Base-by-base conservation (phyloP, 1,140 invertebrate genomes). In the Papilio xuthus region DNA sequence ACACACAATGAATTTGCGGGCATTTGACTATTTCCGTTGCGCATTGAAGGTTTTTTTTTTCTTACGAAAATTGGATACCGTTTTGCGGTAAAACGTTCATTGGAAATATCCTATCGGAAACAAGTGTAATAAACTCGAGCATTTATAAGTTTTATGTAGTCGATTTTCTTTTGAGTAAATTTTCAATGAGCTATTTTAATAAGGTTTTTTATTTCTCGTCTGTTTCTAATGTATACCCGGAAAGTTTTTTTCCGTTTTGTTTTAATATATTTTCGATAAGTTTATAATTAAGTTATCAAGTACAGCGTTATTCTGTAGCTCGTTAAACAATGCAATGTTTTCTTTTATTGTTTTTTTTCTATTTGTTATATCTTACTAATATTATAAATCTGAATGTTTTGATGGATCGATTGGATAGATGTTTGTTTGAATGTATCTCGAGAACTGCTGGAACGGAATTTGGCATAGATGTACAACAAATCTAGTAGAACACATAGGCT, bases 1-100 rank as follows among this genome's bases (percentile, higher is more conserved):
- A 76, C 50, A 76, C 74, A 76, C 74, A 76, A 63, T 47, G 74
- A 41, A 60, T 41, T 76, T 63, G 32, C 73, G 44, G 37, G 15
- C 47, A 75, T 75, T 56, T 50, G 73, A 20, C 47, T 75, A 75
- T 75, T 56, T 75, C 73, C 32, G 32, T 75, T 53, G 47, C 15
- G 26, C 50, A 37, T 50, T 26, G 47, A 50, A 75, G 60, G 60
- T 67, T 67, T 67, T 60, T 67, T 60, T 12, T 60, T 60, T 63
- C 60, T 63, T 53, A 56, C 13, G 47, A 56, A 56, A 37, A 75
- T n/a, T 37, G 20, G 20, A 28, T 73, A 73, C 23, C 71, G 44
- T 73, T 73, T 44, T 67, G 41, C 20, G 32, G 44, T 73, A 26
- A 37, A 37, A 73, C 20, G n/a, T 8, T 73, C 50, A 26, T 50